phyloP scores from a whole-genome alignment of 2,113 vertebrate species.

The Conger conger region DNA sequence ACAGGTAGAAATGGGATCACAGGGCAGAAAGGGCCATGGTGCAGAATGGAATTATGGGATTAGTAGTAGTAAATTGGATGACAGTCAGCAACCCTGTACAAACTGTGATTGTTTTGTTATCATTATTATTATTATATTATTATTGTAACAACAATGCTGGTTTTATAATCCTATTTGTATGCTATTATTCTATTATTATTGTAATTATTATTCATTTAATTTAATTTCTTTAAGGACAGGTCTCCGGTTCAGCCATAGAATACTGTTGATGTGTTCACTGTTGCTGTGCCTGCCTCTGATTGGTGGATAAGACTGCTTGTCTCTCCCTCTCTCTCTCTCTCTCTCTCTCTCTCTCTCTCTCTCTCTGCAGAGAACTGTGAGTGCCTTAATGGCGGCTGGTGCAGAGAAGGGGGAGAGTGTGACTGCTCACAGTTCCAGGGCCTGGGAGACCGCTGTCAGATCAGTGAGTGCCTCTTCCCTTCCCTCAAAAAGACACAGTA shows the following conservation, averaged over 20 bases:
- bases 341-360: constrained; percentile 41
- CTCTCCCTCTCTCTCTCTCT: constrained; percentile 41
- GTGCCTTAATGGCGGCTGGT: constrained; percentile 95
- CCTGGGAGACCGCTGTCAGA: constrained; percentile 91
- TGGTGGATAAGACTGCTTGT: constrained; percentile 26
- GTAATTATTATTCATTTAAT: no score
- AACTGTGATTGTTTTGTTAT: background rate
- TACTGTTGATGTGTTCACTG: background rate
- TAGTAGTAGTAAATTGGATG: no score
- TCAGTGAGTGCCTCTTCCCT: constrained; percentile 76
- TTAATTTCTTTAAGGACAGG: background rate
- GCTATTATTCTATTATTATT: no score
- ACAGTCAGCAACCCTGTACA: no score
- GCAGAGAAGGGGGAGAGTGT: constrained; percentile 85
- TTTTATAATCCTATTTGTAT: no score
- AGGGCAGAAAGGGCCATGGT: no score
- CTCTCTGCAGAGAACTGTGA: constrained; percentile 69
- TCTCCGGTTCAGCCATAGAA: background rate
- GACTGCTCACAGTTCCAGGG: constrained; percentile 97
- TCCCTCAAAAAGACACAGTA: constrained; percentile 8
- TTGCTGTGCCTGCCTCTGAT: background rate
- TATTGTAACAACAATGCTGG: background rate
- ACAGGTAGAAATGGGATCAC: no score
- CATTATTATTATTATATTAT: background rate
- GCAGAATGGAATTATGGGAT: no score